Percentiles rank a stretch among this genome's conserved stretches.
These are phyloP conservation scores for Coreius guichenoti DNA, from an alignment of 2,797 vertebrate species.

Conservation along the genomic window DNA sequence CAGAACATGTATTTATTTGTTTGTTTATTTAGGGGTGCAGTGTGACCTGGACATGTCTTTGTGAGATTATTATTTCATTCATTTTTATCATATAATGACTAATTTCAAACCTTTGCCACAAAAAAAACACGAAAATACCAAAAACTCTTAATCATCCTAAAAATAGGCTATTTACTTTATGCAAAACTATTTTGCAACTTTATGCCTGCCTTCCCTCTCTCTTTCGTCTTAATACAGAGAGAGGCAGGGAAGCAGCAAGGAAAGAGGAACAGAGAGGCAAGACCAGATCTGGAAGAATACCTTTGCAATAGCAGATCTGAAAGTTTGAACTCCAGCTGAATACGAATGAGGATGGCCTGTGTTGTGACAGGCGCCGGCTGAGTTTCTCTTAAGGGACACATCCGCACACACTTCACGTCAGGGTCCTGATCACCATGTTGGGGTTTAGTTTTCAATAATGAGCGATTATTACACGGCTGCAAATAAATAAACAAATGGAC, in stretches of 20 bases:
- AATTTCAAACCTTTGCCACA: not conserved
- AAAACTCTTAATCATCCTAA: not conserved
- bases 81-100: not conserved
- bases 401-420: constrained; percentile 10
- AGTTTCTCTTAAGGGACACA: not conserved
- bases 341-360: constrained; percentile 65
- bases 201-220: constrained; percentile 48
- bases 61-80: not conserved
- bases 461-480: constrained; percentile 4
- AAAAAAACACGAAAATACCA: not conserved
- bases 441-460: constrained; percentile 29
- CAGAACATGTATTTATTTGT: not conserved
- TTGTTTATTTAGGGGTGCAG: not conserved
- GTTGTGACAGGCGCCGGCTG: constrained; percentile 46
- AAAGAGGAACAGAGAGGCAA: constrained; percentile 45
- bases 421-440: not conserved
- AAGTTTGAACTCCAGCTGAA: constrained; percentile 66
- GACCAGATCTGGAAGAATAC: constrained; percentile 58
- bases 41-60: not conserved
- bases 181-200: too few relatives aligned
- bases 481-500: constrained; percentile 35
- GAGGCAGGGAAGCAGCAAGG: constrained; percentile 29
- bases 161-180: not conserved
- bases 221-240: constrained; percentile 27
- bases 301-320: constrained; percentile 61